Base-by-base conservation (phyloP, 1,140 invertebrate species). In the Marisa cornuarietis region DNA sequence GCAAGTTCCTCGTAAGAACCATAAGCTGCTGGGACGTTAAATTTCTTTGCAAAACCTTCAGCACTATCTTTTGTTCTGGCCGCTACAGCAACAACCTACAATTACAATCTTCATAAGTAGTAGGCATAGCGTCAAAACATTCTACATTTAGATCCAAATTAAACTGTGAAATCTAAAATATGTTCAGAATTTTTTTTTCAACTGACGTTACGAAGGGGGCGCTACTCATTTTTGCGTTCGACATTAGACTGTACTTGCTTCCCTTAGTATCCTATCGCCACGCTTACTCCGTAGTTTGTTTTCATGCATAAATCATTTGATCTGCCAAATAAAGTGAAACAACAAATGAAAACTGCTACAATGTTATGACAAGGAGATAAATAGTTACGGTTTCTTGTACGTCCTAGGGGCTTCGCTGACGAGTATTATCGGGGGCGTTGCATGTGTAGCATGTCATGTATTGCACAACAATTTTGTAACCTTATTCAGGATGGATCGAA, bases 1-100 rank as follows among this genome's bases (percentile, higher is more conserved):
- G 95, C 94, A 24, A 98, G 88, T 71, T 94, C 92, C 83, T 94
- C 92, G 91, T 97, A 98, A 76, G 92, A 93, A 77, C 94, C 95
- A 86, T 96, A 96, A 5, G 93, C 93, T 76, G 92, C 94, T 68
- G 91, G 88, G 78, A 96, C 95, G 14, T 93, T 91, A 89, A 95
- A 94, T 63, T 93, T 90, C 79, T 93, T 91, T 51, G 95, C 95
- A 91, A 97, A 96, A 85, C 93, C 91, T 86, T 95, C 89, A 0
- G 96, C 95, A 78, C 93, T 93, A 14, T 93, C 92, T 71, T 94
- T 86, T 85, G 94, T 92, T 85, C 94, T 93, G 24, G 95, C 95
- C 24, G 88, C 92, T 1, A 95, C 95, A 18, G 96, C 93, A 8
- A 95, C 95, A 3, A 95, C 90, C 88, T 91, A 71, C 52, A 81